Evolutionary conservation across 1,140 invertebrate species (phyloP).

Genomic region (Euborellia annulipes): DNA sequence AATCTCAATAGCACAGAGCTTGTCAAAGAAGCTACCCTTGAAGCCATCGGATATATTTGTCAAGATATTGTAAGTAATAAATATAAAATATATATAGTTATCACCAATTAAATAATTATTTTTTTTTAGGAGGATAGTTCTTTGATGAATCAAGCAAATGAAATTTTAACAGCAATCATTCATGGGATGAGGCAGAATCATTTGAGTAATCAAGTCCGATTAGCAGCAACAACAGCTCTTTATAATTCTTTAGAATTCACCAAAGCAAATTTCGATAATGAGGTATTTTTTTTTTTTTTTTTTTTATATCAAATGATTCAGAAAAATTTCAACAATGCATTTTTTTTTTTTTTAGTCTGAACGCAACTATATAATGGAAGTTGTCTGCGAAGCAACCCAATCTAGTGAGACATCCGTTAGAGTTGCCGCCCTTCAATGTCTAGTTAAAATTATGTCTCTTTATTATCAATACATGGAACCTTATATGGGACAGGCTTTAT

Average conservation of each 20-base stretch:
- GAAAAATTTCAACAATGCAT: conserved; percentile 4
- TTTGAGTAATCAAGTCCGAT: conserved; percentile 65
- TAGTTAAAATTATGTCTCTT: conserved; percentile 97
- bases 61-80: conserved; percentile 56
- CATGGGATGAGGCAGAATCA: conserved; percentile 87
- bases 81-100: no score
- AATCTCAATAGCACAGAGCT: conserved; percentile 74
- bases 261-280: conserved; percentile 94
- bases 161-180: conserved; percentile 96
- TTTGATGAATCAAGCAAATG: conserved; percentile 79
- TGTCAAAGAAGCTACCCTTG: conserved; percentile 89
- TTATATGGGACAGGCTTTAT: conserved; percentile 96
- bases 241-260: conserved; percentile 99
- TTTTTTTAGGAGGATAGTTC: conserved; percentile 64
- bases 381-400: conserved; percentile 86
- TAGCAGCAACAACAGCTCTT: conserved; percentile 92
- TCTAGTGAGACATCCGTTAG: conserved; percentile 72
- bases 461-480: conserved; percentile 99
- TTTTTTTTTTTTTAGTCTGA: conserved; percentile 47
- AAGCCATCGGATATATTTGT: conserved; percentile 87
- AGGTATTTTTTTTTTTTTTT: conserved; percentile 33
- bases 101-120: not conserved
- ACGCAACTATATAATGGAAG: conserved; percentile 99
- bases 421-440: conserved; percentile 92
- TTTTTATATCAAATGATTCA: not conserved